Evolutionary conservation across 2,888 invertebrate species (phyloP), one percentile per base, ranked within the genome.

Genomic region (Philhelius pedissequus): DNA sequence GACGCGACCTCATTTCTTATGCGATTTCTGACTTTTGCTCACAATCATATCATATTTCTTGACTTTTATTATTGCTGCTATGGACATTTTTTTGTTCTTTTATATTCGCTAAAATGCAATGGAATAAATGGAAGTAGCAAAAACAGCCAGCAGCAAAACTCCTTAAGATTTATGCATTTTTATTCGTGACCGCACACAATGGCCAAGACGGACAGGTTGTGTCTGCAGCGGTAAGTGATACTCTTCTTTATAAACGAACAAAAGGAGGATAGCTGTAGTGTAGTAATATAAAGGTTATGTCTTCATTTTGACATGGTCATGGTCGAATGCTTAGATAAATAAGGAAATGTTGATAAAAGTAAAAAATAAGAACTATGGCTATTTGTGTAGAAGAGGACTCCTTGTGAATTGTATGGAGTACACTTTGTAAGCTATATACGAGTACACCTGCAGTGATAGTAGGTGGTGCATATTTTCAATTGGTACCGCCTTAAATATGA

Each of bases 11-110:
- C 69, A 48, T 40, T 71, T 45, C 50, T 40, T 45, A 15, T 43
- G 30, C 45, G 18, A 43, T 22, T 43, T 43, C 56, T 15, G 43
- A 60, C 79, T 60, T 75, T 43, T 35, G 43, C 71, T 84, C 84
- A n/a, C n/a, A 84, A 84, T 84, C 80, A 80, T 84, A 84, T 84
- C 84, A 84, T 80, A 84, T 84, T 84, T 76, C 84, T 80, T 84
- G 80, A 84, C 84, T 84, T 80, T 84, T 84, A 80, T 84, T 84
- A 68, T 66, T 66, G 25, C 48, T 62, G 18, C 40, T 9, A 32
- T 50, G 58, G 50, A 73, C 73, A 77, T 60, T 73, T 73, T 50
- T 52, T 58, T 50, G 50, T 54, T 62, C 15, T 43, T 30, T 64
- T 30, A 25, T 30, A 25, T 48, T 50, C n/a, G 43, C 62, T n/a